phyloP scores from a whole-genome alignment of 2,797 vertebrate genomes.

The Allobates femoralis region DNA sequence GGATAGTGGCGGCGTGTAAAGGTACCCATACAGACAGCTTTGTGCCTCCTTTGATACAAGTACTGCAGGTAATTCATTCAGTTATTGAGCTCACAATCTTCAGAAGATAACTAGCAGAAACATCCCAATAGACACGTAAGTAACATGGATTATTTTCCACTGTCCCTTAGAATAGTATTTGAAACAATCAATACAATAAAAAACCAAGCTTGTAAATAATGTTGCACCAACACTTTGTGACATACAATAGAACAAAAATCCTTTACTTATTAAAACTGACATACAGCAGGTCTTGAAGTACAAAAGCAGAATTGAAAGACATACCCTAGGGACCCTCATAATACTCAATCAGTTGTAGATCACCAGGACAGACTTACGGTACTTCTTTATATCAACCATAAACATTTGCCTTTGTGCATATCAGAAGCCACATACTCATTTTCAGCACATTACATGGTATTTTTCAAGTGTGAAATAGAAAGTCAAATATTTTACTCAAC shows the following conservation, averaged over 20 bases:
- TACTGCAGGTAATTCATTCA: slow-evolving; percentile 60
- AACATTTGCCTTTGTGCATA: slow-evolving; percentile 61
- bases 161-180: slow-evolving; percentile 52
- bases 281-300: slow-evolving; percentile 41
- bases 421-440: slow-evolving; percentile 46
- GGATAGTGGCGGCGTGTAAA: too few relatives aligned
- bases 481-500: slow-evolving; percentile 57
- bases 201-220: slow-evolving; percentile 58
- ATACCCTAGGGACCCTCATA: slow-evolving; percentile 43
- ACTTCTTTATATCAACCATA: slow-evolving; percentile 44
- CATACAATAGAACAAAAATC: slow-evolving; percentile 55
- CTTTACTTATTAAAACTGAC: slow-evolving; percentile 61
- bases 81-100: slow-evolving; percentile 58
- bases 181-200: slow-evolving; percentile 61
- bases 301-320: slow-evolving; percentile 34
- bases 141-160: slow-evolving; percentile 59
- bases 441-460: slow-evolving; percentile 57
- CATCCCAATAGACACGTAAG: slow-evolving; percentile 57
- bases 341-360: slow-evolving; percentile 56
- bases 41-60: slow-evolving; percentile 58
- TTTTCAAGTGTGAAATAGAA: slow-evolving; percentile 58
- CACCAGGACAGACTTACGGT: slow-evolving; percentile 38
- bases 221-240: slow-evolving; percentile 40
- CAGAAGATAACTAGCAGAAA: slow-evolving; percentile 61
- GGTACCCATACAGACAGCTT: slow-evolving; percentile 41